A percentile compares a stretch with the other conserved stretches of the same genome.
These are phyloP conservation scores for Ctenopoma multispine DNA, from an alignment of 2,797 vertebrate genomes.

Conservation along the genomic window DNA sequence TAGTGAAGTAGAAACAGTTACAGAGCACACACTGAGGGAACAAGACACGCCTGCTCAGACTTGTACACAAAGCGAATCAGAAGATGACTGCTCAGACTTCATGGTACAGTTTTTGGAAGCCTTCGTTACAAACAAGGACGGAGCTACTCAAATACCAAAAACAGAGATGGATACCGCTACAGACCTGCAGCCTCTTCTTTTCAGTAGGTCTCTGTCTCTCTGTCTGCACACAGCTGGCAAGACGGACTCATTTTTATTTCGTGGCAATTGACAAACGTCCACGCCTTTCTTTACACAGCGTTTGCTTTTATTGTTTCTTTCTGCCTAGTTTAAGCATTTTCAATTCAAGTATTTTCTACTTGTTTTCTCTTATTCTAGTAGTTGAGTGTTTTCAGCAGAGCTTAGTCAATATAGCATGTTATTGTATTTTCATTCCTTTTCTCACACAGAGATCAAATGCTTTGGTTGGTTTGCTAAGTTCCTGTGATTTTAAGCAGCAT, in stretches of 20 bases:
- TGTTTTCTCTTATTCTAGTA: background rate
- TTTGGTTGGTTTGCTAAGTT: background rate
- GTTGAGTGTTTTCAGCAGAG: background rate
- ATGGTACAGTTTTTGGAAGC: conserved; percentile 65
- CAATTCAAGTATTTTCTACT: background rate
- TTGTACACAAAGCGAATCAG: conserved; percentile 14
- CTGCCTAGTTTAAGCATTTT: conserved; percentile 17
- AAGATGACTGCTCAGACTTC: conserved; percentile 72
- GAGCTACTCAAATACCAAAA: conserved; percentile 66
- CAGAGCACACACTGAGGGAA: conserved; percentile 2
- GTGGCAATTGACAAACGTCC: conserved; percentile 1
- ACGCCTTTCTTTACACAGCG: background rate
- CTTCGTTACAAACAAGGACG: conserved; percentile 59
- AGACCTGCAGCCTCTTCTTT: conserved; percentile 74
- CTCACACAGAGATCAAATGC: background rate
- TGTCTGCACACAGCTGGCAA: conserved; percentile 6
- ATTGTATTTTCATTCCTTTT: background rate
- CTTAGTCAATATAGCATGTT: background rate
- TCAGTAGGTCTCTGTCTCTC: conserved; percentile 75
- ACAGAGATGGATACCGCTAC: conserved; percentile 82
- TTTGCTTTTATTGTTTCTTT: conserved; percentile 4
- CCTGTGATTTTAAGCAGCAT: background rate
- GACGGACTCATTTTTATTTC: conserved; percentile 40
- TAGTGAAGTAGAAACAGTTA: background rate
- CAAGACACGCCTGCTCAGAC: background rate